Evolutionary conservation across 2,113 vertebrate genomes (phyloP), one percentile per base, ranked within the genome.

Genomic region (Aptenodytes patagonicus): DNA sequence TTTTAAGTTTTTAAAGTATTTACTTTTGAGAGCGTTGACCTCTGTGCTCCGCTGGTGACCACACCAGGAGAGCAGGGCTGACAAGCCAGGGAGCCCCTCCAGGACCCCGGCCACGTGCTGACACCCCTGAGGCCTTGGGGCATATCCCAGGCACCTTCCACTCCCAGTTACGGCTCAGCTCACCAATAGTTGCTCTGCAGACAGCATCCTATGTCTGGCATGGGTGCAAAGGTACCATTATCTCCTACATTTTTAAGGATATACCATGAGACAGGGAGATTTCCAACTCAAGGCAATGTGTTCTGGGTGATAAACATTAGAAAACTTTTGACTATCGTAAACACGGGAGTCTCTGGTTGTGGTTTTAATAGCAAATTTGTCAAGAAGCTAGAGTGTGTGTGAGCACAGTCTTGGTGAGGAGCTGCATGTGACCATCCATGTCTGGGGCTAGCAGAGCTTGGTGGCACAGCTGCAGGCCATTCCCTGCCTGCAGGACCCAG

Each of bases 91-190:
- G 20, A 40, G 6, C 5, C 32, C 19, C 54, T 66, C 7, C 49
- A 68, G 58, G 34, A 28, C 11, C 12, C 6, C 3, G 1, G 52
- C 17, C 42, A 25, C 0, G 0, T 25, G 34, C 24, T 14, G 3
- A 34, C 29, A 55, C 3, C 38, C 13, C 49, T 38, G 58, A 65
- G 44, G 16, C 12, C 19, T 61, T 8, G 2, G 54, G 19, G 4
- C 19, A 19, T 25, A 22, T 75, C 60, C 34, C 58, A 77, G 36
- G 14, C 18, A 66, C 10, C 40, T 83, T 94, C 58, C 38, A 26
- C 5, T 86, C 17, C 13, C 49, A 72, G 13, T 24, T 42, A 9
- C 1, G 1, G 8, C n/a, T 78, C 29, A 81, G 32, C 5, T 92
- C 20, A 49, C 18, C 28, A 16, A 11, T 3, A 78, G 28, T 13